phyloP scores from a whole-genome alignment of 1,140 invertebrate genomes.

The Musca vetustissima region DNA sequence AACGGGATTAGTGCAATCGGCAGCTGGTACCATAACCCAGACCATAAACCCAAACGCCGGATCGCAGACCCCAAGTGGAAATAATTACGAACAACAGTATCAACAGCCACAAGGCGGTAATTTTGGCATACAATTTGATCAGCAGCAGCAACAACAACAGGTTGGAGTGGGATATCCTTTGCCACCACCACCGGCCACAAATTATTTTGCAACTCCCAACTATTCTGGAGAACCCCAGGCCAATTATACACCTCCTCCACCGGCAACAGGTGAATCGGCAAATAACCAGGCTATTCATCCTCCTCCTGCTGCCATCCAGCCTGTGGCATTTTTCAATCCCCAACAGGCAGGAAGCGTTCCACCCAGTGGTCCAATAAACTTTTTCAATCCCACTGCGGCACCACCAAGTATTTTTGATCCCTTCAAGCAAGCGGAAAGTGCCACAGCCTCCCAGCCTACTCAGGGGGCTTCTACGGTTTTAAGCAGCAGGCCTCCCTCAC shows the following conservation, averaged over 20 bases:
- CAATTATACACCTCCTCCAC: background rate
- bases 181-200: background rate
- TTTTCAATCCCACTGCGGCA: background rate
- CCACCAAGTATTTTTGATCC: background rate
- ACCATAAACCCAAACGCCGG: background rate
- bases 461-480: no score
- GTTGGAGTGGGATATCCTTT: background rate
- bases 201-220: background rate
- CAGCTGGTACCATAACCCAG: constrained; percentile 35
- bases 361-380: background rate
- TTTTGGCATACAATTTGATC: background rate
- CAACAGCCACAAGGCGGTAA: background rate
- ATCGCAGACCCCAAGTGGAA: background rate
- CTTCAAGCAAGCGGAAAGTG: background rate
- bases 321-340: no score
- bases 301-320: background rate
- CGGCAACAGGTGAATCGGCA: background rate
- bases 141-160: constrained; percentile 14
- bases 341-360: no score
- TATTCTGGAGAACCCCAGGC: constrained; percentile 1
- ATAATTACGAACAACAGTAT: background rate
- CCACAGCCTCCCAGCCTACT: no score
- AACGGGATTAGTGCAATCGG: constrained; percentile 48
- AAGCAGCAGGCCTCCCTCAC: no score
- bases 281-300: background rate